These are phyloP conservation scores for Sipha maydis DNA, from an alignment of 2,888 invertebrate genomes.

Conservation along the genomic window DNA sequence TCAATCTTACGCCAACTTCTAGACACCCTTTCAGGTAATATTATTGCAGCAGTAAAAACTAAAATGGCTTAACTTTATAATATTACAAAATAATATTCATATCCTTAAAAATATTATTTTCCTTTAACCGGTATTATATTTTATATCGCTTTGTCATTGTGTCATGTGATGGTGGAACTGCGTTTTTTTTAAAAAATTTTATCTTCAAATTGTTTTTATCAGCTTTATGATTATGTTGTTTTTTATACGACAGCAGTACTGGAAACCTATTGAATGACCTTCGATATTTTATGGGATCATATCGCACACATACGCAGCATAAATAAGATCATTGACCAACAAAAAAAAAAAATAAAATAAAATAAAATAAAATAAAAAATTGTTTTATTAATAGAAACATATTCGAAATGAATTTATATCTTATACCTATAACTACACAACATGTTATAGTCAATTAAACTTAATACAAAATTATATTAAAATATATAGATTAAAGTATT, in stretches of 20 bases:
- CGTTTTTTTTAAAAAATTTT: conserved; percentile 13
- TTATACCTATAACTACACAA: too few relatives aligned
- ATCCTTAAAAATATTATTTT: not conserved
- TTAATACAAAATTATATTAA: too few relatives aligned
- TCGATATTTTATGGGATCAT: conserved; percentile 31
- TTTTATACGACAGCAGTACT: not conserved
- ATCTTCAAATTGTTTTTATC: conserved; percentile 6
- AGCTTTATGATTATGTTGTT: not conserved
- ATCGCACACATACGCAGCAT: conserved; percentile 2
- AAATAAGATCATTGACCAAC: conserved; percentile 54
- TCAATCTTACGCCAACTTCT: too few relatives aligned
- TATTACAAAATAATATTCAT: too few relatives aligned
- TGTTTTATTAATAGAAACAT: conserved; percentile 8
- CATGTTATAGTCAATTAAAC: too few relatives aligned
- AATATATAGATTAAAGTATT: too few relatives aligned
- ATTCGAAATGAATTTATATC: too few relatives aligned
- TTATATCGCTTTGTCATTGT: not conserved
- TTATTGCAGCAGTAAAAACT: too few relatives aligned
- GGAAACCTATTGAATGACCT: conserved; percentile 47
- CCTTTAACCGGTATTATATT: not conserved
- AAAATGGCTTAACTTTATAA: too few relatives aligned
- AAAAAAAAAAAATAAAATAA: too few relatives aligned
- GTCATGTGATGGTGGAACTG: not conserved
- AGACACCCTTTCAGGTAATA: too few relatives aligned
- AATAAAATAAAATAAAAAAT: not conserved